Evolutionary conservation across 2,113 vertebrate genomes (phyloP).

Genomic region (Leucoraja erinaceus): DNA sequence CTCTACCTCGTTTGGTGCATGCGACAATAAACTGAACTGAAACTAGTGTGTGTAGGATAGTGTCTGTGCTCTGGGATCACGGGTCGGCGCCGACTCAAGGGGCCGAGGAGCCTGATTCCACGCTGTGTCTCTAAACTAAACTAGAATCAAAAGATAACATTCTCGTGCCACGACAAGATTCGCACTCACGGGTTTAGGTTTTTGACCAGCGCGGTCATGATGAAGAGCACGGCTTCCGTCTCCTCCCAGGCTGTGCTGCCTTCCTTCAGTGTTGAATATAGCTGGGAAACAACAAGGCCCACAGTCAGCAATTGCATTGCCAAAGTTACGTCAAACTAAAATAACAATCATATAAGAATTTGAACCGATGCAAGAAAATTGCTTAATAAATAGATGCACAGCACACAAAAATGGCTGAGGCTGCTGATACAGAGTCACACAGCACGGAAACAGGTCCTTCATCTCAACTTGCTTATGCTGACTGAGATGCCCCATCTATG

Average conservation of each 20-base stretch:
- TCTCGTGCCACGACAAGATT: neutral
- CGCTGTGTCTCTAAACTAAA: no score
- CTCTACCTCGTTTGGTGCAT: no score
- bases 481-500: no score
- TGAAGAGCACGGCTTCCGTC: constrained; percentile 95
- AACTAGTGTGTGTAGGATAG: no score
- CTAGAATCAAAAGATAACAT: no score
- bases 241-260: constrained; percentile 94
- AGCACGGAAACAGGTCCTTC: no score
- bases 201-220: constrained; percentile 96
- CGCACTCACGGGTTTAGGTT: constrained; percentile 91
- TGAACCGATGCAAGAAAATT: neutral
- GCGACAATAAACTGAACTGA: no score
- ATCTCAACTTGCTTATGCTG: no score
- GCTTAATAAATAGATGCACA: neutral
- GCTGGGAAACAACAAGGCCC: constrained; percentile 52
- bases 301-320: neutral
- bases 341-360: neutral
- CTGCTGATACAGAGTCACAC: no score
- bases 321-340: neutral
- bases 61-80: no score
- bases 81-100: no score
- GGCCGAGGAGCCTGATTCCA: no score
- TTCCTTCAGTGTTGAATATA: constrained; percentile 87
- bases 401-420: neutral